phyloP scores from a whole-genome alignment of 1,140 invertebrate genomes.

The Drosophila ohnishii region DNA sequence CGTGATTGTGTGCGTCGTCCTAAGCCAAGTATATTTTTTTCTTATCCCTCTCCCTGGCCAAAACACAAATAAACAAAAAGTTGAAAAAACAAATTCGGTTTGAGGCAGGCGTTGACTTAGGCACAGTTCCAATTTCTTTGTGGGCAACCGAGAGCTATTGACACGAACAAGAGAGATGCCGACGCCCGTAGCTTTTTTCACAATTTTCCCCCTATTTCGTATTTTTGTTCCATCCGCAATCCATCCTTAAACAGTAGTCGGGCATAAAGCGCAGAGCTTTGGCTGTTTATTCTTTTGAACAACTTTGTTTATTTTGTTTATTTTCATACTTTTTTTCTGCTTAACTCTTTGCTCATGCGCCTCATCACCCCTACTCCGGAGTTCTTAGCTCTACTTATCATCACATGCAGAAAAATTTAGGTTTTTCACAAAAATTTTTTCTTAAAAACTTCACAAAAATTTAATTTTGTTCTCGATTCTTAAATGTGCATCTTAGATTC shows the following conservation, averaged over 20 bases:
- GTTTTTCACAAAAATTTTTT: neutral
- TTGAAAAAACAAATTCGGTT: conserved; percentile 32
- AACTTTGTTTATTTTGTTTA: conserved; percentile 64
- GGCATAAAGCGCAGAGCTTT: conserved; percentile 27
- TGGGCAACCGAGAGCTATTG: conserved; percentile 51
- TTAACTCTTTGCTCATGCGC: conserved; percentile 65
- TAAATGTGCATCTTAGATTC: too few relatives aligned
- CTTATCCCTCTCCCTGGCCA: conserved; percentile 15
- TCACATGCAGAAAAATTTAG: conserved; percentile 6
- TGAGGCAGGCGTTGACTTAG: conserved; percentile 38
- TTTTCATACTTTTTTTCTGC: conserved; percentile 58
- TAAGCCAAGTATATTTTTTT: conserved; percentile 31
- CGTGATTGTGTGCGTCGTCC: conserved; percentile 16
- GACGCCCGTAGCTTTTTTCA: conserved; percentile 44
- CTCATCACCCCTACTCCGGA: neutral
- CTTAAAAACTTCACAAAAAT: neutral
- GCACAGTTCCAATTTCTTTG: conserved; percentile 57
- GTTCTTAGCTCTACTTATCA: conserved; percentile 26
- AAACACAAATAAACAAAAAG: conserved; percentile 40
- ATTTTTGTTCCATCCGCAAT: conserved; percentile 33
- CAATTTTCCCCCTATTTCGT: conserved; percentile 8
- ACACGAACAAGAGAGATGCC: conserved; percentile 39
- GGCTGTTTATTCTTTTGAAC: conserved; percentile 65
- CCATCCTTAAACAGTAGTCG: conserved; percentile 43
- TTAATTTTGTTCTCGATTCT: too few relatives aligned